Conservation (phyloP, 2,888 invertebrate genomes). For the Dascillus cervinus region DNA sequence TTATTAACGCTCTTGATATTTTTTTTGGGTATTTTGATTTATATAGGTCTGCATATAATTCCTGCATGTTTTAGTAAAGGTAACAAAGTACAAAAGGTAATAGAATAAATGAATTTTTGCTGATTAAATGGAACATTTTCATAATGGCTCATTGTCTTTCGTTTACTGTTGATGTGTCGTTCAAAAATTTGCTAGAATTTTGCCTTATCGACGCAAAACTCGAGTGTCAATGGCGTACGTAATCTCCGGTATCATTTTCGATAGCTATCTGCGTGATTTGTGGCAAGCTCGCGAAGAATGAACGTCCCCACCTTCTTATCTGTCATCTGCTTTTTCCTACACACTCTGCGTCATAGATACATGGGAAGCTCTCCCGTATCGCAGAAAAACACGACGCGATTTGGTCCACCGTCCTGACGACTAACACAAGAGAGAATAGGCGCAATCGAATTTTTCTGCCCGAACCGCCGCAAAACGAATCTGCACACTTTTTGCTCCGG, state of each 20-base stretch:
- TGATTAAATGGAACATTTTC: too few species aligned
- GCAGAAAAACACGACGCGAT: constrained; percentile 7
- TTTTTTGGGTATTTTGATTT: too few species aligned
- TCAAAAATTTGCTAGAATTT: too few species aligned
- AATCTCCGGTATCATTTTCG: constrained; percentile 17
- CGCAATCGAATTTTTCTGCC: constrained; percentile 5
- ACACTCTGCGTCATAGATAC: constrained; percentile 10
- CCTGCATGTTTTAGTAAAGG: too few species aligned
- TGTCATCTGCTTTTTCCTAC: constrained; percentile 17
- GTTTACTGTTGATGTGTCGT: too few species aligned
- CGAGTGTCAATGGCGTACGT: too few species aligned
- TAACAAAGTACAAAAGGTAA: too few species aligned
- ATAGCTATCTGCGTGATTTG: constrained; percentile 17
- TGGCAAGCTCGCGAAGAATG: constrained; percentile 15
- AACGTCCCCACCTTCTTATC: constrained; percentile 14
- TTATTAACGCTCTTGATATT: too few species aligned
- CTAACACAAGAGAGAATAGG: constrained; percentile 2
- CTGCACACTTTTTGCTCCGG: constrained; percentile 10
- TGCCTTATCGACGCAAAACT: too few species aligned
- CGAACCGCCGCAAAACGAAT: constrained; percentile 2
- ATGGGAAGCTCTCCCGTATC: constrained; percentile 12
- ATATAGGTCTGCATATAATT: too few species aligned
- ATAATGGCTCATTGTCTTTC: too few species aligned
- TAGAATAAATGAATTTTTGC: too few species aligned
- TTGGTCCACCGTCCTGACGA: constrained; percentile 1